Base-by-base conservation (phyloP, 2,113 vertebrate genomes). In the Actenoides lindsayi region DNA sequence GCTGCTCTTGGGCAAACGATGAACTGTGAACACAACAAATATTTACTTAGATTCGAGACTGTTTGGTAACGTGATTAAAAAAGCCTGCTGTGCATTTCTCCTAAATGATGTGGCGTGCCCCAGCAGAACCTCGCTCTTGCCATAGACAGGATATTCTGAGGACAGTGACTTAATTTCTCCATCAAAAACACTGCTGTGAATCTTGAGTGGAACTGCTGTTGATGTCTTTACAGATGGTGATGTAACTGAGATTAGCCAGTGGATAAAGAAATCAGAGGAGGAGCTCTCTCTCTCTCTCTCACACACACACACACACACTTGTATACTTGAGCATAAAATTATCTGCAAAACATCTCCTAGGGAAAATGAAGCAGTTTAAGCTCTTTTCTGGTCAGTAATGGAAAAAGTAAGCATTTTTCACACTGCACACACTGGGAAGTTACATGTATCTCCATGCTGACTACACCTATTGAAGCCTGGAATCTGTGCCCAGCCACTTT, bases 1-100 rank as follows among this genome's bases (percentile, higher is more conserved):
- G 0, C 83, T 92, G 89, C 35, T 95, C 53, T 44, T 44, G 53
- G 86, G 83, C 50, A 68, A 71, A 90, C 1, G 2, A 60, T 37
- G 39, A 82, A 51, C 86, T 79, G 48, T 18, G 79, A 65, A 84
- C 21, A 87, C 2, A 19, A 89, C 75, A 79, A 71, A 62, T 23
- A 69, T 69, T 87, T 79, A 89, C 65, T 75, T 78, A 18, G 71
- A 79, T 92, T 71, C 64, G 44, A 76, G 74, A 65, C 31, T 20
- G 11, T 75, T 92, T 82, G 89, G 62, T 78, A 93, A 95, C 35
- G 76, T n/a, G 57, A 89, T 75, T 94, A 42, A 84, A 73, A 83
- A 63, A 73, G 77, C 33, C 80, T 78, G 56, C 18, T 68, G 41
- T 57, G 48, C 35, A 16, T 64, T 92, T 73, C 90, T 83, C 30